Evolutionary conservation across 2,797 vertebrate genomes (phyloP), one percentile per base, ranked within the genome.

Genomic region (Manis crassicaudata): DNA sequence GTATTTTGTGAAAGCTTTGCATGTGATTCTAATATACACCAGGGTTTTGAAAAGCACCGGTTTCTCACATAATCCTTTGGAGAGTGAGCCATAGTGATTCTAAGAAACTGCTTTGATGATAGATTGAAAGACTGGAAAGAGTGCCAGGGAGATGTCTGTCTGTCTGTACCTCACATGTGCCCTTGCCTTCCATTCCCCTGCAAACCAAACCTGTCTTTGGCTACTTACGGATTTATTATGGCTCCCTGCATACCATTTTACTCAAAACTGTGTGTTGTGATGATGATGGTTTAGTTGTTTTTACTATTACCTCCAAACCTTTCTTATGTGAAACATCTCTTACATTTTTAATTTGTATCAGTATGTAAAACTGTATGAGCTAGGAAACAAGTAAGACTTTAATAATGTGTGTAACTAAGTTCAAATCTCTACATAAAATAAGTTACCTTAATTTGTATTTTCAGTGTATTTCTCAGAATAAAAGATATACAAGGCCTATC

Each of bases 391-490:
- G 16, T 77, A 86, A 43, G 52, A 76, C 12, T 43, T 43, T 72
- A 77, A 56, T 35, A 76, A 50, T 88, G 5, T 79, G 11, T 63
- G 32, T 83, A 80, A 73, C 2, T 77, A 60, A 96, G 63, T 4
- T 21, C n/a, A 18, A 58, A 50, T 37, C n/a, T 90, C 95, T 87
- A 60, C 46, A 8, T 52, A 73, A 82, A 88, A 54, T 16, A 90
- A 88, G 92, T 54, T 60, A 40, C 50, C 68, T 92, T 86, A 25
- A 86, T 83, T 93, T 60, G 23, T 79, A 92, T 68, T 89, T 92
- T 90, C 54, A 58, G 21, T 86, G 54, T 20, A 72, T 72, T 83
- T 96, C 56, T 95, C n/a, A 90, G n/a, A 75, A 96, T 86, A 79
- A 52, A 97, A 86, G 23, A 88, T 63, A 7, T 29, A 90, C 68